Percentiles rank a stretch among this genome's conserved stretches.
These are phyloP conservation scores for Ia io DNA, from an alignment of 2,113 vertebrate species.

Conservation along the genomic window DNA sequence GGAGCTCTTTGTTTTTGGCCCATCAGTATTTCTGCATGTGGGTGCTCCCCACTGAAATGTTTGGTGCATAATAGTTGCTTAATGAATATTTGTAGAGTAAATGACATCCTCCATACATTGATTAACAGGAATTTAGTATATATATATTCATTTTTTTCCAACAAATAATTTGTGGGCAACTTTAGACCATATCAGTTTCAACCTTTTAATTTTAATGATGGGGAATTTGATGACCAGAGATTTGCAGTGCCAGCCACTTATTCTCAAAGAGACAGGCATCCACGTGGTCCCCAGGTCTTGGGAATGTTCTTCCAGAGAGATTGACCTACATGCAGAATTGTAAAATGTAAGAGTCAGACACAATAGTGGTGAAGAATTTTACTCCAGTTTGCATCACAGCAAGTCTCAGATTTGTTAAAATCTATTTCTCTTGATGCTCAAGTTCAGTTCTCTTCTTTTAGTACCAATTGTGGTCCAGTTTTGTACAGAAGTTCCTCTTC, in stretches of 20 bases:
- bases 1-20: background rate
- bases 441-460: background rate
- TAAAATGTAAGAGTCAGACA: background rate
- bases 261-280: background rate
- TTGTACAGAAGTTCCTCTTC: background rate
- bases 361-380: background rate
- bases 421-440: background rate
- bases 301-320: background rate
- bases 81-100: background rate
- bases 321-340: background rate
- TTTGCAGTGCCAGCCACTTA: background rate
- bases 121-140: background rate
- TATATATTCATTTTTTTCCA: background rate
- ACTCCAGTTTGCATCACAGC: background rate
- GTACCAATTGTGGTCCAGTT: background rate
- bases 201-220: background rate
- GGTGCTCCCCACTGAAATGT: background rate
- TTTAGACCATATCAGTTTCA: background rate
- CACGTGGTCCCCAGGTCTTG: background rate
- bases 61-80: background rate
- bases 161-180: background rate
- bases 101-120: background rate
- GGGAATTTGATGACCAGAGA: background rate
- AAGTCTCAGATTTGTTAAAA: background rate
- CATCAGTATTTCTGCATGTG: background rate